Percentiles rank a stretch among this genome's conserved stretches.
These are phyloP conservation scores for Oscheius sp. DNA, from an alignment of 2,888 invertebrate species.

Conservation along the genomic window DNA sequence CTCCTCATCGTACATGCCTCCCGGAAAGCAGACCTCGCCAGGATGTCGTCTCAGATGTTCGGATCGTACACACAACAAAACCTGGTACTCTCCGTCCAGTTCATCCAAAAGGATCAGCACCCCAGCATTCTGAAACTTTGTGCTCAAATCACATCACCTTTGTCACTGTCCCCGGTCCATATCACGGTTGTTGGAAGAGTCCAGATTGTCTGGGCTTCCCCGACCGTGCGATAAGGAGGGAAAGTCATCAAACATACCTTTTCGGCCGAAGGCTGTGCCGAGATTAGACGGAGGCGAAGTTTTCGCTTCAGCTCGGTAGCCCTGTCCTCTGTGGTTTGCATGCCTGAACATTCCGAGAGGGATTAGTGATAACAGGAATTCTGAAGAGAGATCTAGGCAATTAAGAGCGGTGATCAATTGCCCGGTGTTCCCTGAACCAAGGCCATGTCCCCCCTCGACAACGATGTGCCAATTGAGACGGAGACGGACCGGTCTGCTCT, in stretches of 20 bases:
- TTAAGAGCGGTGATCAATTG: neutral
- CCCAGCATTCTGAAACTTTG: constrained; percentile 49
- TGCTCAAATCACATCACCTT: neutral
- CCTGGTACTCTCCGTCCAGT: constrained; percentile 39
- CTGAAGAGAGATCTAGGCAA: neutral
- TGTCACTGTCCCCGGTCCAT: neutral
- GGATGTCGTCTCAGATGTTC: constrained; percentile 48
- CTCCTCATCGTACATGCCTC: constrained; percentile 55
- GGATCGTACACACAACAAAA: constrained; percentile 51
- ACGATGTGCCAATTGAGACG: constrained; percentile 3
- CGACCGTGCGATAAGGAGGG: neutral
- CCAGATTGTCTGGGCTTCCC: constrained; percentile 17
- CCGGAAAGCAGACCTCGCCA: constrained; percentile 57
- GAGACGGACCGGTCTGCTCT: neutral
- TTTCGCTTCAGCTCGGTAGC: constrained; percentile 14
- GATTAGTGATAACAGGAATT: constrained; percentile 28
- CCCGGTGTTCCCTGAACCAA: neutral
- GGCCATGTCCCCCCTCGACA: neutral
- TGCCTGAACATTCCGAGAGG: neutral
- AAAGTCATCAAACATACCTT: constrained; percentile 5
- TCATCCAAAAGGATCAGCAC: constrained; percentile 49
- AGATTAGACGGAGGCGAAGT: constrained; percentile 1
- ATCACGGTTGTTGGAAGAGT: neutral
- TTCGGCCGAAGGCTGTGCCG: constrained; percentile 14
- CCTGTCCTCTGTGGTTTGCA: neutral